These are phyloP conservation scores for Acronicta leporina DNA, from an alignment of 2,888 invertebrate species.

Conservation along the genomic window DNA sequence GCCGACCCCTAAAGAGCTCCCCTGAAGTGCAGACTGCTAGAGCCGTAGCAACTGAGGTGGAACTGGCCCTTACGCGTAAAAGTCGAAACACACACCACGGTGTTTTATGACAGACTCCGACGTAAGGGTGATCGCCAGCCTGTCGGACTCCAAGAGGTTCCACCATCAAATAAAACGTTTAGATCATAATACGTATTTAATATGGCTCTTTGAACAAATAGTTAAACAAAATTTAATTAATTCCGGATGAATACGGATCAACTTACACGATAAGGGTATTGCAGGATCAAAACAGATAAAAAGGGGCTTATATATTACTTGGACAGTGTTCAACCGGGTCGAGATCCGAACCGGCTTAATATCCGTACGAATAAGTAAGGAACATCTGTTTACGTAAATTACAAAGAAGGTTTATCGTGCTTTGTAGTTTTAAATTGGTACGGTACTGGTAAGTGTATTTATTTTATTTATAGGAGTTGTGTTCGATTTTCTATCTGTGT, in stretches of 20 bases:
- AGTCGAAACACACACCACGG: no score
- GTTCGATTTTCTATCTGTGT: conserved; percentile 7
- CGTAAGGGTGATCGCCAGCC: no score
- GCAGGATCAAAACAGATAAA: conserved; percentile 37
- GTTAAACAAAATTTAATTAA: conserved; percentile 12
- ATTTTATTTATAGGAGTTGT: conserved; percentile 9
- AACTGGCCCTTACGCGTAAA: no score
- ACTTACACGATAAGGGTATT: conserved; percentile 2
- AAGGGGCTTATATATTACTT: conserved; percentile 32
- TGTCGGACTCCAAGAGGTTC: no score
- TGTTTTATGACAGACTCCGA: no score
- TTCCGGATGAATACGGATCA: not conserved
- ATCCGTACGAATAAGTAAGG: conserved; percentile 29
- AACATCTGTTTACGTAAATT: conserved; percentile 57
- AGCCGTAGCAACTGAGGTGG: no score
- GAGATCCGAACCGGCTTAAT: conserved; percentile 42
- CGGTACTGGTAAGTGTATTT: conserved; percentile 1
- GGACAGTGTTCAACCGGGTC: conserved; percentile 44
- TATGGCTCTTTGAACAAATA: no score
- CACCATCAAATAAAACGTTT: no score
- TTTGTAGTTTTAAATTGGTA: conserved; percentile 32
- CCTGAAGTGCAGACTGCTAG: no score
- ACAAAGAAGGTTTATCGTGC: conserved; percentile 47
- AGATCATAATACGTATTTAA: no score
- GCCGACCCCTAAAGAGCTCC: no score